Percentiles rank a stretch among this genome's conserved stretches.
These are phyloP conservation scores for Phrynosoma blainvillii DNA, from an alignment of 2,113 vertebrate genomes.

Conservation along the genomic window DNA sequence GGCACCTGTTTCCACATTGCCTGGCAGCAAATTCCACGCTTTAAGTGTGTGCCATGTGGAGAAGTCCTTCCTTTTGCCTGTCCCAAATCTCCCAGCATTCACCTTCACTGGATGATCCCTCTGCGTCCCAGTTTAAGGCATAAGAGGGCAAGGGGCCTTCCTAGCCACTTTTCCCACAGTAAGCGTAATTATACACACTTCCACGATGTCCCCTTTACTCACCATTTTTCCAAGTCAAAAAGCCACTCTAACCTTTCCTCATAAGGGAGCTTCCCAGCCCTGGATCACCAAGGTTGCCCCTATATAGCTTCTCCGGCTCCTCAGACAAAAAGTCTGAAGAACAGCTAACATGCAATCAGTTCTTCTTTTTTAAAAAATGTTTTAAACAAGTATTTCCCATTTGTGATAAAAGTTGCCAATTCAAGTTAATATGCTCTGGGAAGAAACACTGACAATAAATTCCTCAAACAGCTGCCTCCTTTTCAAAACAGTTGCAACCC, in stretches of 20 bases:
- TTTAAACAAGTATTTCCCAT: neutral
- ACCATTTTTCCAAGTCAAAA: neutral
- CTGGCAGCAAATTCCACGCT: too few relatives aligned
- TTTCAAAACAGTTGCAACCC: neutral
- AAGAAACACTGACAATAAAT: neutral
- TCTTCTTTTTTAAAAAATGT: neutral
- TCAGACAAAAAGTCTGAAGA: neutral
- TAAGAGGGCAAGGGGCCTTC: too few relatives aligned
- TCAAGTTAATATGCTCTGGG: neutral
- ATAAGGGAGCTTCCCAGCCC: neutral
- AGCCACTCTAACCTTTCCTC: neutral
- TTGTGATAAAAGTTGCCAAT: neutral
- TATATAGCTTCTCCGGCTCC: too few relatives aligned
- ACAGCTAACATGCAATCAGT: neutral
- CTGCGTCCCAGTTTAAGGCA: too few relatives aligned
- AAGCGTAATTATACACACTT: neutral
- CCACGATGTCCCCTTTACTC: neutral
- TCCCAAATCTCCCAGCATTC: too few relatives aligned
- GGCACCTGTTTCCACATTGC: too few relatives aligned
- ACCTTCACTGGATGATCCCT: too few relatives aligned
- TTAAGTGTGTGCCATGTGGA: too few relatives aligned
- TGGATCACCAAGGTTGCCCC: neutral
- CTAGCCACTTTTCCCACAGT: too few relatives aligned
- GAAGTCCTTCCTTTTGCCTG: too few relatives aligned
- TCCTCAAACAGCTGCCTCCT: neutral